Percentiles rank a stretch among this genome's conserved stretches.
phyloP scores from a whole-genome alignment of 2,797 vertebrate genomes.

The Sebastes itinus region DNA sequence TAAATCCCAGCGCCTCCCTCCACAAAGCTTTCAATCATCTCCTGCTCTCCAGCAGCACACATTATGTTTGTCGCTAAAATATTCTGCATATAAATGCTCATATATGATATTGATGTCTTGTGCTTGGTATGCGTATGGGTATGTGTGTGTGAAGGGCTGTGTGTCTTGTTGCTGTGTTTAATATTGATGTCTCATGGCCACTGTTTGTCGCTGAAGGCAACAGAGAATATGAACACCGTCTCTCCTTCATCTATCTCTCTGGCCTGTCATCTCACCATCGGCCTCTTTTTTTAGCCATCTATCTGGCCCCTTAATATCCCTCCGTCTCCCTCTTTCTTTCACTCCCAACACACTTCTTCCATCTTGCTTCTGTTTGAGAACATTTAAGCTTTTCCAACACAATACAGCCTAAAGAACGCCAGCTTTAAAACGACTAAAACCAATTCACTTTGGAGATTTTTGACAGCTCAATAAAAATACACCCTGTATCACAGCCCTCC shows the following conservation, averaged over 20 bases:
- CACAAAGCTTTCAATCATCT: slow-evolving; percentile 64
- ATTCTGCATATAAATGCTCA: slow-evolving; percentile 86
- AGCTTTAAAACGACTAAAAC: neutral
- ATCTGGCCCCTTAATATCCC: slow-evolving; percentile 59
- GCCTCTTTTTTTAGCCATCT: slow-evolving; percentile 59
- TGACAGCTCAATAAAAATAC: neutral
- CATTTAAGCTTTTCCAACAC: slow-evolving; percentile 1
- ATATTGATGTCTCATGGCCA: slow-evolving; percentile 86
- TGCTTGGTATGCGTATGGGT: slow-evolving; percentile 74
- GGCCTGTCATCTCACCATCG: slow-evolving; percentile 73
- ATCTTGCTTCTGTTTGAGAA: slow-evolving; percentile 5
- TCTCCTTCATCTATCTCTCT: slow-evolving; percentile 82
- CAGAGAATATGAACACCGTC: slow-evolving; percentile 80
- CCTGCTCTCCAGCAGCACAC: slow-evolving; percentile 57
- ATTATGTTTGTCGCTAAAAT: slow-evolving; percentile 79
- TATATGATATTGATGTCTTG: slow-evolving; percentile 82
- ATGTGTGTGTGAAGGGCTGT: slow-evolving; percentile 23
- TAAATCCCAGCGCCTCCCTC: slow-evolving; percentile 49
- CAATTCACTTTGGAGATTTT: neutral
- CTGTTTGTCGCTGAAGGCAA: slow-evolving; percentile 81
- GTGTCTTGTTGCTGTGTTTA: slow-evolving; percentile 81
- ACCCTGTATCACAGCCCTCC: neutral
- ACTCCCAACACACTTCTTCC: neutral
- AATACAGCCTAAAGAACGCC: neutral
- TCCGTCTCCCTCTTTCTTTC: slow-evolving; percentile 14